Base-by-base conservation (phyloP, 2,113 vertebrate genomes). In the Dascyllus trimaculatus region DNA sequence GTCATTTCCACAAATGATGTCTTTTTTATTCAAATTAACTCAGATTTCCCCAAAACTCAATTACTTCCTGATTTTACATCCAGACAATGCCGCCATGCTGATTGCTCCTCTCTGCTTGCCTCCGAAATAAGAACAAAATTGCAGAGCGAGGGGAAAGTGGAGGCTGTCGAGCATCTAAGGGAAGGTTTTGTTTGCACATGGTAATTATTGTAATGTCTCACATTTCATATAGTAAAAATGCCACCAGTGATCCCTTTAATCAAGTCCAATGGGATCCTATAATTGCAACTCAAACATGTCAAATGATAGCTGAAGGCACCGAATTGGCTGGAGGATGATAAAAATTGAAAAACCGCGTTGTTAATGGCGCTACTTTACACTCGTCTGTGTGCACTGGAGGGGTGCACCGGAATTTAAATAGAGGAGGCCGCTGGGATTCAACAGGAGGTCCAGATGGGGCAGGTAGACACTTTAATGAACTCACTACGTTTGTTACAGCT, bases 201-300 rank as follows among this genome's bases (percentile, higher is more conserved):
- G 26, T 38, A 65, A 63, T 58, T 46, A 59, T 60, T 60, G 24
- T 18, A n/a, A 43, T 43, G 26, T 57, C 68, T 78, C 10, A 14
- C 11, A 51, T 25, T 43, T 29, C 35, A 35, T 48, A 18, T 26
- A 13, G 35, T 19, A 51, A 63, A n/a, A 48, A 58, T 63, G 35
- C 18, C 57, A 46, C 10, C 46, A 29, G 14, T 32, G 52, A 43
- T 45, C 32, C 53, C 24, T 35, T 22, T 49, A 48, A 71, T 56
- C 10, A 48, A 66, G n/a, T 24, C 6, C 15, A 70, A 48, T 2
- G 25, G 19, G 19, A 38, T 48, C 4, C 19, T 40, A 7, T 61
- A 43, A 78, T 21, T 58, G 11, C 19, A 59, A 14, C 32, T 62
- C 29, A 56, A 57, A 54, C 32, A 14, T 69, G 29, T 51, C 43